Evolutionary conservation across 2,797 vertebrate genomes (phyloP), one percentile per base, ranked within the genome.

Genomic region (Paramormyrops hopkinsi): DNA sequence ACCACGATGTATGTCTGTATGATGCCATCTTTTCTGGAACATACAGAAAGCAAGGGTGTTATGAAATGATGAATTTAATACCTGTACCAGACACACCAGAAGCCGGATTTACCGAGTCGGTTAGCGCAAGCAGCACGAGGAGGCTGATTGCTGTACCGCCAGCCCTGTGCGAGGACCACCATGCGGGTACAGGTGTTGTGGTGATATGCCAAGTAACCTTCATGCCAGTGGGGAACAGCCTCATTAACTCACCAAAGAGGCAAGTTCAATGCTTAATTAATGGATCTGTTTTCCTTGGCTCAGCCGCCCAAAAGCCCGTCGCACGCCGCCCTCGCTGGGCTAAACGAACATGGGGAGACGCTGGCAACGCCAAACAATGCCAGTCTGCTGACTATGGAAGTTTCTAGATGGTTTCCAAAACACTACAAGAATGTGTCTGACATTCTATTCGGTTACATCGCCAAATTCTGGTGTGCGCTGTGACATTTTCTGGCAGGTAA

Each of bases 191-290:
- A 86, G 89, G 83, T 89, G 83, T 50, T 73, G 89, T 59, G 33
- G 65, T 69, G 89, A 89, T 41, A 8, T 76, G 84, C 83, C 83
- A 86, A 87, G 88, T 89, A 89, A 85, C 53, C 85, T 62, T 25
- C 54, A n/a, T 50, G 54, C 88, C 88, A 89, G 14, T 5, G n/a
- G 48, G 89, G 62, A 87, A 33, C 89, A 50, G 89, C 62, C 89
- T 89, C 89, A 87, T 89, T 76, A 86, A 86, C 89, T 89, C 89
- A 86, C 82, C 53, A 86, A 85, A 56, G 84, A 69, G 84, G 69
- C 59, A 86, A 84, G 83, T 89, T 89, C 89, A 89, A n/a, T 12
- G 48, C 83, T 73, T 89, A 86, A 86, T 89, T 86, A 86, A 86
- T 89, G 89, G 59, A 89, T 89, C 83, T 69, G 83, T 84, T 87